Evolutionary conservation across 2,888 invertebrate species (phyloP).

Genomic region (Cistogaster globosa): DNA sequence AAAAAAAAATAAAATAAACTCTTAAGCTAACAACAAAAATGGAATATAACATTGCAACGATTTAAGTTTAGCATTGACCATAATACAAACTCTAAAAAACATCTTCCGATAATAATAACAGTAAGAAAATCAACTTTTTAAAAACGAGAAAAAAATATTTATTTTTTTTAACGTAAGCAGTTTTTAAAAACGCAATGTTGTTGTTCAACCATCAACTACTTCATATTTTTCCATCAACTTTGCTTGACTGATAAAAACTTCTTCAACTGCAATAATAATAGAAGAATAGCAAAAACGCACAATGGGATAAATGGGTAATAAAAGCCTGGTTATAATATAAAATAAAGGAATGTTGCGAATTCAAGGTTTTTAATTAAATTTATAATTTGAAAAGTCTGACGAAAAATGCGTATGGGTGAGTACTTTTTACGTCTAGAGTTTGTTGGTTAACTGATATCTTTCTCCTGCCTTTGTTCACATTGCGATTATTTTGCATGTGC

Average conservation of each 20-base stretch:
- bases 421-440: too few relatives aligned
- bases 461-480: too few relatives aligned
- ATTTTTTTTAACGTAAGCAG: slow-evolving; percentile 39
- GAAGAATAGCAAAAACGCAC: slow-evolving; percentile 7
- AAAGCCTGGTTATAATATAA: neutral
- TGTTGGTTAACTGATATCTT: too few relatives aligned
- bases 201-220: slow-evolving; percentile 56
- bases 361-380: too few relatives aligned
- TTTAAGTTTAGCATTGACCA: slow-evolving; percentile 10
- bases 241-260: slow-evolving; percentile 35
- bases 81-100: slow-evolving; percentile 23
- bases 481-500: too few relatives aligned
- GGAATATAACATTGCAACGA: neutral
- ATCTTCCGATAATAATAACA: neutral
- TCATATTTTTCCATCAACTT: slow-evolving; percentile 49
- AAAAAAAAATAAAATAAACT: neutral
- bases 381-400: too few relatives aligned
- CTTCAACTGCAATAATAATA: slow-evolving; percentile 47
- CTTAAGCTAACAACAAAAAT: neutral
- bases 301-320: neutral
- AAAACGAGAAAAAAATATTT: neutral
- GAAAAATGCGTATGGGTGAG: too few relatives aligned
- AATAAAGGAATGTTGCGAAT: too few relatives aligned
- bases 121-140: neutral
- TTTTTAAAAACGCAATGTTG: slow-evolving; percentile 47